A percentile compares a stretch with the other conserved stretches of the same genome.
phyloP scores from a whole-genome alignment of 2,113 vertebrate species.

The Peromyscus leucopus region DNA sequence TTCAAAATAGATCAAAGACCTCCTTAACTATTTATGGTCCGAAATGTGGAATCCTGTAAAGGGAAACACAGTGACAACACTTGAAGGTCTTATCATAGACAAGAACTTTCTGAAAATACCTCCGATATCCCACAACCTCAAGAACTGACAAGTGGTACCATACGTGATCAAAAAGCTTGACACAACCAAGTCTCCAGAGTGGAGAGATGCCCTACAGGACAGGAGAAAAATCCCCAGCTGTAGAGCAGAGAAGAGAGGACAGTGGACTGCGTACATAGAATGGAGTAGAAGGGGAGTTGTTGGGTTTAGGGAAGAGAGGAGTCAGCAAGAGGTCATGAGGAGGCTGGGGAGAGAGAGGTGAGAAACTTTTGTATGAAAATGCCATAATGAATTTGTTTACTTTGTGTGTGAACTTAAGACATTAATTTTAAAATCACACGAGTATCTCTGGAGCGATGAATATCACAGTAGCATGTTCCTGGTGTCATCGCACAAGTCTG shows the following conservation, averaged over 20 bases:
- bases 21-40: too few relatives aligned
- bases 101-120: not conserved
- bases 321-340: not conserved
- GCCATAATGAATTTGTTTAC: not conserved
- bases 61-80: not conserved
- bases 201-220: not conserved
- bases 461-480: not conserved
- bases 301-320: not conserved
- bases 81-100: too few relatives aligned
- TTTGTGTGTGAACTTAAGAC: not conserved
- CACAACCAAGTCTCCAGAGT: not conserved
- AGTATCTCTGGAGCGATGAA: not conserved
- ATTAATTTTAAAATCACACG: not conserved
- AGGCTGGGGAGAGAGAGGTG: not conserved
- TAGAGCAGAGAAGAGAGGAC: not conserved
- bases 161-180: not conserved
- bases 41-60: not conserved
- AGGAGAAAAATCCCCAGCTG: not conserved
- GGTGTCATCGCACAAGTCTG: not conserved
- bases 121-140: not conserved
- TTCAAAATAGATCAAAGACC: not conserved
- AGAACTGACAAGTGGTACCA: not conserved
- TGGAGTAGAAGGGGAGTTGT: not conserved
- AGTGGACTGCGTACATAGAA: not conserved
- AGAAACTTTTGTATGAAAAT: not conserved